phyloP scores from a whole-genome alignment of 2,888 invertebrate species.

The Bruchidius siliquastri region DNA sequence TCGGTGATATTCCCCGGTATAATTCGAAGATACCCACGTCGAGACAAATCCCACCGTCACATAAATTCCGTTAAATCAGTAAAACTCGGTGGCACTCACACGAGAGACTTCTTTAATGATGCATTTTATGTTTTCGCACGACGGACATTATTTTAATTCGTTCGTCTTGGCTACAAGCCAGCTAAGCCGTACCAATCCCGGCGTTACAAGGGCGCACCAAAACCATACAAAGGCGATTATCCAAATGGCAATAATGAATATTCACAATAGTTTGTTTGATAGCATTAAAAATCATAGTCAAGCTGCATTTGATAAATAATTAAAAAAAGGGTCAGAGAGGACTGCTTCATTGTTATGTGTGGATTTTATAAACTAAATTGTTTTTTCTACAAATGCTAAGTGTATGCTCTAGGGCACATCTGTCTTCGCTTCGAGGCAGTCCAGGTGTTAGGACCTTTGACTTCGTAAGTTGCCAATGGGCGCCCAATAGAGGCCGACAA shows the following conservation, averaged over 20 bases:
- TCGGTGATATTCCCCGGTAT: neutral
- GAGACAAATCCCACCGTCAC: slow-evolving; percentile 10
- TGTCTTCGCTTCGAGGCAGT: no score
- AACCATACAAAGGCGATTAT: neutral
- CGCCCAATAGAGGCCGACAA: no score
- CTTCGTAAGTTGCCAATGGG: no score
- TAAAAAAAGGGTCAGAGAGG: no score
- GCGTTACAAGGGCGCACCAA: neutral
- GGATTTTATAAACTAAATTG: no score
- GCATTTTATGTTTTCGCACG: slow-evolving; percentile 50
- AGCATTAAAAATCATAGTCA: no score
- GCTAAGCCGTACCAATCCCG: neutral
- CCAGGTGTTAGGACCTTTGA: no score
- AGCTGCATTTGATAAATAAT: no score
- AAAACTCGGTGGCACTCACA: slow-evolving; percentile 44
- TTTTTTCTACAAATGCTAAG: no score
- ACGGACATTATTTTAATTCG: slow-evolving; percentile 50
- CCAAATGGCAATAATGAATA: neutral
- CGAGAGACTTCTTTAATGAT: slow-evolving; percentile 48
- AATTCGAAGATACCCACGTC: neutral
- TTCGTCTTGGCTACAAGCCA: slow-evolving; percentile 43
- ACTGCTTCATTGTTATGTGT: no score
- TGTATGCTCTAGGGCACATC: no score
- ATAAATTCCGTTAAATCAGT: slow-evolving; percentile 46
- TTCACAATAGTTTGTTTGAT: no score